Evolutionary conservation across 2,888 invertebrate species (phyloP), one percentile per base, ranked within the genome.

Genomic region (Drosophila hamatofila): DNA sequence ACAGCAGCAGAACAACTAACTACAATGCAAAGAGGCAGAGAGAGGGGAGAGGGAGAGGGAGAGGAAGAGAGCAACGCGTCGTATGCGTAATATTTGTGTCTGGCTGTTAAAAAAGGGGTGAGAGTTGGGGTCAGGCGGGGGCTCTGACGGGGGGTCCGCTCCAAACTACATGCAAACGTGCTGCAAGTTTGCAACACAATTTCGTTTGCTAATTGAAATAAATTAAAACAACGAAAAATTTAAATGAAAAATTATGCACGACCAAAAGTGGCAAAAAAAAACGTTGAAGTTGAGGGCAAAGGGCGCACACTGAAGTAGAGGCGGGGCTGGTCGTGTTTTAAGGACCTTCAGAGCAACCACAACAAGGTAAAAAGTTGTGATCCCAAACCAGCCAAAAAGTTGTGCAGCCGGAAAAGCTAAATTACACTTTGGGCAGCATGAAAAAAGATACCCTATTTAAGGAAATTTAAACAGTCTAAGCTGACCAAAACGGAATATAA

Each of bases 151-250:
- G 27, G 18, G 33, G 23, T 30, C 30, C 9, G 5, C 52, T 25
- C 3, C 4, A 16, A 16, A 52, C 52, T 52, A 8, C 37, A 39
- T 8, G 30, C 48, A 25, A 46, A 30, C 27, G 72, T 72, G 35
- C 35, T 18, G 37, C 37, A 27, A 25, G 70, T 63, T 78, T 80
- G 87, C 81, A 67, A 71, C 73, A 84, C 75, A 84, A 83, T 83
- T 89, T 72, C 77, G 68, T 61, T 65, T 56, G 85, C 85, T 86
- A 86, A 86, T 86, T 86, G 87, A 90, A 86, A 86, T 88, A 88
- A 86, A 86, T 86, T 86, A 90, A 83, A 82, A 77, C 81, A 75
- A 66, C 64, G 35, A 62, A 68, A 39, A 66, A 65, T 74, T 78
- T 72, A 57, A 76, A 79, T 71, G 75, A 77, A 63, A 79, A 77